Evolutionary conservation across 2,888 invertebrate species (phyloP), one percentile per base, ranked within the genome.

Genomic region (Ophion slaviceki): DNA sequence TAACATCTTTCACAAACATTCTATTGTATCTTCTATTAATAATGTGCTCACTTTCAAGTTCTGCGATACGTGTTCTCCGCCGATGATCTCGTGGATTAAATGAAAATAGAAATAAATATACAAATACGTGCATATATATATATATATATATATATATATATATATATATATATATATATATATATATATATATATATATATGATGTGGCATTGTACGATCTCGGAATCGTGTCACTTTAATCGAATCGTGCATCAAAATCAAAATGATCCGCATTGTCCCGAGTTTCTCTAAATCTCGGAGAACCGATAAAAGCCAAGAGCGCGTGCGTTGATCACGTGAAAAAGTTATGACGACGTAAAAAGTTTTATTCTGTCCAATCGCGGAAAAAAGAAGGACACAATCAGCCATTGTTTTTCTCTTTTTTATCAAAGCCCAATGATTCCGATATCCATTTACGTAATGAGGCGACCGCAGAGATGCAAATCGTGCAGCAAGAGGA

Each of bases 391-490:
- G n/a, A 32, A 68, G 36, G n/a, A 68, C 57, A 57, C 17, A n/a
- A 28, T 57, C 28, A 67, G 11, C 64, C 11, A 40, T 17, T 36
- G 57, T 53, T 77, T 45, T 59, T 36, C 7, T 77, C 45, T 14
- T 32, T 53, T 40, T 67, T 45, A 53, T 14, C 11, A 5, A 8
- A 57, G 61, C 40, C 14, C 10, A 53, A 70, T 47, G 74, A 80
- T 53, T 57, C 28, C 14, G 53, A 68, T 72, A 47, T 32, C 6
- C 47, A 78, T 78, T 81, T 74, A 81, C 74, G 53, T 78, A 85
- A 85, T 74, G 53, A 62, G 61, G 57, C 36, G 47, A 82, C 79
- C 47, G 45, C 20, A 20, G 20, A 53, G 61, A 82, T 78, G 78
- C 78, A 66, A 70, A 70, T 85, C 40, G 32, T 67, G 61, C 24